These are phyloP conservation scores for Troides helena DNA, from an alignment of 2,888 invertebrate genomes.

Conservation along the genomic window DNA sequence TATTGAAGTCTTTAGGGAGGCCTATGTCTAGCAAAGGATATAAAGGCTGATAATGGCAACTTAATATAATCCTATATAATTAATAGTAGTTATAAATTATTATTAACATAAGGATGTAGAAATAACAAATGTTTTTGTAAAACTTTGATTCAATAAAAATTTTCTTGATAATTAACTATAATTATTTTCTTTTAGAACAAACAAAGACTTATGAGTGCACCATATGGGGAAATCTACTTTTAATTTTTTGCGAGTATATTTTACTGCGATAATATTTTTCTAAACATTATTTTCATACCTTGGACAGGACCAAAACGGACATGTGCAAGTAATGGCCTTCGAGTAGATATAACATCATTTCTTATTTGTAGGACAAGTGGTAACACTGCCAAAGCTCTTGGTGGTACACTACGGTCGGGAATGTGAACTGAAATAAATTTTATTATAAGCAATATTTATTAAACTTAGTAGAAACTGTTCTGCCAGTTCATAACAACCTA, in stretches of 20 bases:
- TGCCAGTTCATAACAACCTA: neutral
- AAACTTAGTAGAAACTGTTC: neutral
- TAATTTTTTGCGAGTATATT: neutral
- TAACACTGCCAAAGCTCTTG: conserved; percentile 88
- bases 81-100: no score
- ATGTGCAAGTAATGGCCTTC: conserved; percentile 83
- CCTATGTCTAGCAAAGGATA: no score
- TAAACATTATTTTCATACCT: conserved; percentile 60
- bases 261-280: neutral
- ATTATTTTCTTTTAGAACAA: neutral
- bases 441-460: conserved; percentile 1
- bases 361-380: conserved; percentile 82
- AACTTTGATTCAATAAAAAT: neutral
- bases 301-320: conserved; percentile 91
- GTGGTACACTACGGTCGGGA: conserved; percentile 85
- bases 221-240: neutral
- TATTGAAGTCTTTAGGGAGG: no score
- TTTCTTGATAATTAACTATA: neutral
- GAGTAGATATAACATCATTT: conserved; percentile 83
- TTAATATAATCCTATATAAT: no score
- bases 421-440: conserved; percentile 61
- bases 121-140: neutral
- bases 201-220: neutral
- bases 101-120: no score
- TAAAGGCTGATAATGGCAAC: no score